Evolutionary conservation across 2,113 vertebrate species (phyloP).

Genomic region (Channa maculata): DNA sequence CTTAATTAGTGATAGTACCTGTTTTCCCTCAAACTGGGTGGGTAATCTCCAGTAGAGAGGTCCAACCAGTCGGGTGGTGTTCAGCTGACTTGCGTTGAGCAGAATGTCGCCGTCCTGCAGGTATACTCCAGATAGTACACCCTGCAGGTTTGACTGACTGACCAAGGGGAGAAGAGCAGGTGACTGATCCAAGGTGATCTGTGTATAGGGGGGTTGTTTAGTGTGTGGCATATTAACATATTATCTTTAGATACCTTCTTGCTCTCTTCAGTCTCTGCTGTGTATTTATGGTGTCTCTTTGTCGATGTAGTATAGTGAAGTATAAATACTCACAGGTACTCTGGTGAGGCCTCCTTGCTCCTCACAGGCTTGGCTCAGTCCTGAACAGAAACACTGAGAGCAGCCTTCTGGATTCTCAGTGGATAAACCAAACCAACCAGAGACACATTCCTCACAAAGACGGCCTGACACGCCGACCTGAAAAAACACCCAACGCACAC

Average conservation of each 20-base stretch:
- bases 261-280: too few species aligned
- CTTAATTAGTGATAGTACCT: slow-evolving; percentile 77
- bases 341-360: slow-evolving; percentile 86
- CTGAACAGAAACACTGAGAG: slow-evolving; percentile 91
- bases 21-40: slow-evolving; percentile 84
- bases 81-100: slow-evolving; percentile 83
- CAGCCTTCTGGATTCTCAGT: slow-evolving; percentile 84
- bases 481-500: neutral
- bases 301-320: rapidly evolving
- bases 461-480: slow-evolving; percentile 90
- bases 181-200: slow-evolving; percentile 33
- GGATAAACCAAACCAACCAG: slow-evolving; percentile 86
- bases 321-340: slow-evolving; percentile 79
- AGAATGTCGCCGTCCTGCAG: slow-evolving; percentile 84
- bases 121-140: slow-evolving; percentile 87
- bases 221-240: neutral
- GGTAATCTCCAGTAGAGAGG: slow-evolving; percentile 93
- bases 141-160: slow-evolving; percentile 86
- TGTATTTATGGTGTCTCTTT: neutral
- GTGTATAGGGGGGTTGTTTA: neutral
- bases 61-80: slow-evolving; percentile 74
- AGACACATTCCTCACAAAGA: slow-evolving; percentile 88
- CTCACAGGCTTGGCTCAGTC: slow-evolving; percentile 85
- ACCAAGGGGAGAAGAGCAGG: slow-evolving; percentile 80
- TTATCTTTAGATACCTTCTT: too few species aligned